Evolutionary conservation across 2,888 invertebrate species (phyloP), one percentile per base, ranked within the genome.

Genomic region (Calephelis perditalis): DNA sequence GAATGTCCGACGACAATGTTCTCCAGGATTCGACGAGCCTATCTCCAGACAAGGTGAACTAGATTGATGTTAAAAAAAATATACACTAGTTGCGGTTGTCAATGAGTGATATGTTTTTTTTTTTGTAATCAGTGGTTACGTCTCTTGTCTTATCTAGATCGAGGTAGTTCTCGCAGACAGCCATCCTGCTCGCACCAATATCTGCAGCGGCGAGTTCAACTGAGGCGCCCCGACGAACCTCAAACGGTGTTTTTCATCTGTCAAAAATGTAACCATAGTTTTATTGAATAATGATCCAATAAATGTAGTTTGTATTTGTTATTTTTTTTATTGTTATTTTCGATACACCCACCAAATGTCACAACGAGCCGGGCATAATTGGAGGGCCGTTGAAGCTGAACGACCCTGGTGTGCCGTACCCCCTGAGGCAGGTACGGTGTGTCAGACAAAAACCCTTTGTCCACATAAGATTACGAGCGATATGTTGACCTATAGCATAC

Each of bases 1-100:
- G 15, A 15, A 1, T 15, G 15, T 15, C 45, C 9, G 45, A 45
- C n/a, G 46, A 46, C 46, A 46, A 1, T n/a, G 12, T n/a, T n/a
- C 46, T n/a, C 46, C 46, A 46, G 12, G 46, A 46, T 46, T 5
- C 46, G n/a, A 46, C n/a, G 35, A 37, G 11, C 35, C 37, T 11
- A 55, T 55, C 55, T 55, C n/a, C 55, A 36, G 37, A 55, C 55
- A 55, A 55, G 55, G 55, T 55, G 55, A 55, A 55, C 11, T 55
- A 55, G 55, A 55, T 55, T 55, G 36, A 55, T 55, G n/a, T n/a
- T 15, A 55, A 55, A 55, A 54, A 54, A 26, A 54, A 26, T 6
- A 35, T 54, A 11, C 35, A 35, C 26, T 7, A 11, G 26, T 54
- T 35, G 11, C 55, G 15, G 15, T 15, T 15, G 15, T 15, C 15